These are phyloP conservation scores for Heliothis peltigera DNA, from an alignment of 2,888 invertebrate species.

Conservation along the genomic window DNA sequence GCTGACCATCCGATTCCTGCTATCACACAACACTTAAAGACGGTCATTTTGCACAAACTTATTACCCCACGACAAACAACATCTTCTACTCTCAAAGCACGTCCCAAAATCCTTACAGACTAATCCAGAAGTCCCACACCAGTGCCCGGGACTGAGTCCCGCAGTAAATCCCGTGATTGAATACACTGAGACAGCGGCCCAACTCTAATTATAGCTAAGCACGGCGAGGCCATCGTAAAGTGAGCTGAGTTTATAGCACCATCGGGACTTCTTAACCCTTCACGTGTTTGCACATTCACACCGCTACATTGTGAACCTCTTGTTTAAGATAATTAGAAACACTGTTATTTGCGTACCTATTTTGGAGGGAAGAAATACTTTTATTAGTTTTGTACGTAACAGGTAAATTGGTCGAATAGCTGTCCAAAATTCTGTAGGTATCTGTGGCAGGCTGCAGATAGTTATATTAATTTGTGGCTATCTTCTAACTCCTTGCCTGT, in stretches of 20 bases:
- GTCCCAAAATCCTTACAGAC: constrained; percentile 30
- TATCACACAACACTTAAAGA: not conserved
- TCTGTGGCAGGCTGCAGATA: not conserved
- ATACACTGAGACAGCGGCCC: constrained; percentile 62
- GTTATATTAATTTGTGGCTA: no score
- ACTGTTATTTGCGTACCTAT: constrained; percentile 43
- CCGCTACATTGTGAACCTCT: constrained; percentile 34
- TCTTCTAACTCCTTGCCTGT: no score
- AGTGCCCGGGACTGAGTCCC: constrained; percentile 24
- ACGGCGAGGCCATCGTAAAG: constrained; percentile 65
- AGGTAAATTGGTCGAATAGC: not conserved
- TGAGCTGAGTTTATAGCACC: constrained; percentile 63
- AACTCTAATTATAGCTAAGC: constrained; percentile 70
- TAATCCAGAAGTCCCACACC: constrained; percentile 28
- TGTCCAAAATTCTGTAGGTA: not conserved
- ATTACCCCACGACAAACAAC: constrained; percentile 2
- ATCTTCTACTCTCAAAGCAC: constrained; percentile 24
- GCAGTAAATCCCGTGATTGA: constrained; percentile 65
- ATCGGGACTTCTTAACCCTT: constrained; percentile 60
- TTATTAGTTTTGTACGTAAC: constrained; percentile 32
- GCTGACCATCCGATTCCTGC: no score
- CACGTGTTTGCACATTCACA: constrained; percentile 57
- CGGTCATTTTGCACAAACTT: not conserved
- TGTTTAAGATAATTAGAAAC: constrained; percentile 53
- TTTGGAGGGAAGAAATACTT: constrained; percentile 27